These are phyloP conservation scores for Lacerta viridis DNA, from an alignment of 2,797 vertebrate species.

Conservation along the genomic window DNA sequence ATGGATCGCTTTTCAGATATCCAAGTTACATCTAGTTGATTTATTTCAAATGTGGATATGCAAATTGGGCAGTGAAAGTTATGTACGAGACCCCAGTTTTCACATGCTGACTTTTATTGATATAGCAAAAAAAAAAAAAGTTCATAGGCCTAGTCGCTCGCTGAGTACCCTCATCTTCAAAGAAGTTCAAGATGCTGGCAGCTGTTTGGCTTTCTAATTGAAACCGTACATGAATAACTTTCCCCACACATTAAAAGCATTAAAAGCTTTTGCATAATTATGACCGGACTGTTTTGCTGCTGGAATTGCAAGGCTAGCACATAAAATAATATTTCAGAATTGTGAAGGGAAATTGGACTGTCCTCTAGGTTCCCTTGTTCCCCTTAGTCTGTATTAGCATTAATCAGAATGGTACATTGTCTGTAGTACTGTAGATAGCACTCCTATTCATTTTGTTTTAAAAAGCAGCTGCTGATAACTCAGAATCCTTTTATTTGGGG, in stretches of 20 bases:
- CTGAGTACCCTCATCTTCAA: conserved; percentile 44
- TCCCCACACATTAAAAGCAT: conserved; percentile 49
- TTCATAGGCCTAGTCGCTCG: conserved; percentile 14
- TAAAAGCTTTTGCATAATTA: conserved; percentile 54
- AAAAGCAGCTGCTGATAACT: conserved; percentile 60
- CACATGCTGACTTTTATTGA: neutral
- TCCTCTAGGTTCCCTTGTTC: conserved; percentile 45
- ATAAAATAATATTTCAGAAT: conserved; percentile 4
- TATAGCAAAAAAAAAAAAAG: neutral
- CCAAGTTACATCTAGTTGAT: conserved; percentile 5
- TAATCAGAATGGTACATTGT: conserved; percentile 66
- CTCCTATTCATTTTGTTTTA: conserved; percentile 66
- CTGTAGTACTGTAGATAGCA: conserved; percentile 58
- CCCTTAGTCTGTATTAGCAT: conserved; percentile 59
- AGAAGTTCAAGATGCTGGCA: conserved; percentile 53
- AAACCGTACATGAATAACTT: conserved; percentile 62
- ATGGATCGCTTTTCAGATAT: neutral
- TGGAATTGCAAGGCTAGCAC: conserved; percentile 4
- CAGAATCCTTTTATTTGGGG: conserved; percentile 52
- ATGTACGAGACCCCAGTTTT: neutral
- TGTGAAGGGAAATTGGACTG: conserved; percentile 58
- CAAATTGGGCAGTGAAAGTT: conserved; percentile 28
- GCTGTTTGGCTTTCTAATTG: conserved; percentile 64
- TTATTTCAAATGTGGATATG: conserved; percentile 46
- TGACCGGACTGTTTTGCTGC: conserved; percentile 25